Evolutionary conservation across 1,140 invertebrate species (phyloP), one percentile per base, ranked within the genome.

Genomic region (Drosophila lowei): DNA sequence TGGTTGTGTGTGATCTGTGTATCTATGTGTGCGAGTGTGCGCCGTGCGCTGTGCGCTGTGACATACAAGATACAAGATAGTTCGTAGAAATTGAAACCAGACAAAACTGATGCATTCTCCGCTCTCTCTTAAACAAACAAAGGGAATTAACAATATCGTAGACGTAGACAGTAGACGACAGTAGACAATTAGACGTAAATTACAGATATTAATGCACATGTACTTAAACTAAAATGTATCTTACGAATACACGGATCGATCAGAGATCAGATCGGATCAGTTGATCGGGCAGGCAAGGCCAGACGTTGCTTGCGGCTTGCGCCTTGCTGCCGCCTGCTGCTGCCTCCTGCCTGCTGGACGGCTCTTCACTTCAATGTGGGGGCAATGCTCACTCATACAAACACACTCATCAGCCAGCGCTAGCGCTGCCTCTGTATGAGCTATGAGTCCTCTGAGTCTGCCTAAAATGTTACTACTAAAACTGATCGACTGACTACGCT

Each of bases 71-170:
- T 68, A 68, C 50, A 67, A 70, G 52, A 65, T 68, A 56, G 50
- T 44, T 60, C 7, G 30, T 71, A 88, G 83, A 88, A 86, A 86
- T 71, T 86, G 83, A 88, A 86, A 86, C 83, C 83, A 75, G 78
- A 78, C 63, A 86, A 86, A 86, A 89, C 83, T 86, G 83, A 72
- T 88, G 62, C 58, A 62, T 42, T 59, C 56, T 66, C 57, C 30
- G 21, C 41, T 55, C 52, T 4, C 47, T 57, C 70, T 60, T 73
- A 72, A 25, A 67, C 57, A 7, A 66, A 66, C 50, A 38, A 16
- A 56, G 64, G 48, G 46, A 65, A 44, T 56, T 72, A 47, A 44
- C 49, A 15, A 42, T 52, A 62, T 49, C 41, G 30, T 55, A 48
- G 56, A 50, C 41, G 18, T 18, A 18, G 18, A 13, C 4, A 38